Evolutionary conservation across 2,888 invertebrate species (phyloP).

Genomic region (Limnephilus rhombicus): DNA sequence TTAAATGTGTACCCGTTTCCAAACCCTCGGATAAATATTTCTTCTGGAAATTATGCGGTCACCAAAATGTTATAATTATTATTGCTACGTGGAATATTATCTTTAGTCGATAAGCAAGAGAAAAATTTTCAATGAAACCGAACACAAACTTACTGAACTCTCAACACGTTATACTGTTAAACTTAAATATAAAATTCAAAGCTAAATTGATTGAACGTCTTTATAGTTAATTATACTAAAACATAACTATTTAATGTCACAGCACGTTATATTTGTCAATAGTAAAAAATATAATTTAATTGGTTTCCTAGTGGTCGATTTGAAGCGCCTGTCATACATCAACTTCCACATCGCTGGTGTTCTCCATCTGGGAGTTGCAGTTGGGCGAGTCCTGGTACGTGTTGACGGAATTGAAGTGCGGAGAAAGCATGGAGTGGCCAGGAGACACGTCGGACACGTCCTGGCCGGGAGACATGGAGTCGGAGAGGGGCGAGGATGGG

Average conservation of each 20-base stretch:
- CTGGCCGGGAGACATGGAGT: slow-evolving; percentile 69
- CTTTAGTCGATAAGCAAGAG: background rate
- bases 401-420: slow-evolving; percentile 68
- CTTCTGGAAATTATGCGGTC: background rate
- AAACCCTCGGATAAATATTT: background rate
- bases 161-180: background rate
- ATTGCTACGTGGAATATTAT: background rate
- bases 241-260: slow-evolving; percentile 51
- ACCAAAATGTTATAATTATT: background rate
- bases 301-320: slow-evolving; percentile 57
- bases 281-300: slow-evolving; percentile 32
- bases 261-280: slow-evolving; percentile 51
- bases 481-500: slow-evolving; percentile 71
- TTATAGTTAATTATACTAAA: background rate
- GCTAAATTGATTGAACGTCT: background rate
- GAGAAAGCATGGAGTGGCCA: slow-evolving; percentile 68
- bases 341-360: slow-evolving; percentile 74
- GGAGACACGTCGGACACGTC: slow-evolving; percentile 70
- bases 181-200: background rate
- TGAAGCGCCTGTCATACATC: slow-evolving; percentile 69
- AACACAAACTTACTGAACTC: background rate
- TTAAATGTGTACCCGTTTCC: background rate
- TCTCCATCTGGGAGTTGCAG: slow-evolving; percentile 70
- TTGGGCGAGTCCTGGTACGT: slow-evolving; percentile 68
- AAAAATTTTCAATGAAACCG: background rate